Evolutionary conservation across 2,113 vertebrate genomes (phyloP).

Genomic region (Planiliza haematocheilus): DNA sequence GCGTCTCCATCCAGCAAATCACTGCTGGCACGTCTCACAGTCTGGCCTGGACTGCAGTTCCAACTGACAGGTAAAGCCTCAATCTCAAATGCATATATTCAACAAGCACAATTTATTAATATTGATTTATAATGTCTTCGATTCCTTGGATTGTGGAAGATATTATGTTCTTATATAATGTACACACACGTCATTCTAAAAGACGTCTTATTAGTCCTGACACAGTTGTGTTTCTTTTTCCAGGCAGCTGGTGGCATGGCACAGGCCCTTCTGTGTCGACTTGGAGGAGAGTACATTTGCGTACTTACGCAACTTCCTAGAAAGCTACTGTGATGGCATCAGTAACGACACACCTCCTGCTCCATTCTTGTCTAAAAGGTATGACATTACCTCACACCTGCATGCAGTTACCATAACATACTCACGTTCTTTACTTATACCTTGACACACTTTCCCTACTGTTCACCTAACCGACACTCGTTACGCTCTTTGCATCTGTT

Average conservation of each 20-base stretch:
- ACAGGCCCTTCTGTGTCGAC: constrained; percentile 97
- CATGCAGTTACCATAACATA: neutral
- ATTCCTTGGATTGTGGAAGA: neutral
- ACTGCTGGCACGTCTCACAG: constrained; percentile 98
- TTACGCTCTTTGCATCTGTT: constrained; percentile 20
- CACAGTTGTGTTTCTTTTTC: constrained; percentile 32
- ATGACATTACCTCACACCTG: constrained; percentile 26
- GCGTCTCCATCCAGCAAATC: constrained; percentile 96
- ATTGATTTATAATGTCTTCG: neutral
- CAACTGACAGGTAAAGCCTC: constrained; percentile 90
- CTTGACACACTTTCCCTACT: neutral
- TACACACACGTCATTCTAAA: neutral
- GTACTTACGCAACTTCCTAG: constrained; percentile 94
- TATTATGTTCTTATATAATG: neutral
- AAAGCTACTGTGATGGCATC: constrained; percentile 96
- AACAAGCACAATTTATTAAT: too few species aligned
- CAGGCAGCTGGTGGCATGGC: constrained; percentile 98
- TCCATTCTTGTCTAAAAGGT: constrained; percentile 96
- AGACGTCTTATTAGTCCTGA: neutral
- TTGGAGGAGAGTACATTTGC: constrained; percentile 98
- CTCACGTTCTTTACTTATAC: neutral
- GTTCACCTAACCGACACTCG: neutral
- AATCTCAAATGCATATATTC: neutral
- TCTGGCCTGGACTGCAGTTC: constrained; percentile 97
- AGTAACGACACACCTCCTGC: constrained; percentile 91